These are phyloP conservation scores for Lysandra coridon DNA, from an alignment of 2,888 invertebrate genomes.

Conservation along the genomic window DNA sequence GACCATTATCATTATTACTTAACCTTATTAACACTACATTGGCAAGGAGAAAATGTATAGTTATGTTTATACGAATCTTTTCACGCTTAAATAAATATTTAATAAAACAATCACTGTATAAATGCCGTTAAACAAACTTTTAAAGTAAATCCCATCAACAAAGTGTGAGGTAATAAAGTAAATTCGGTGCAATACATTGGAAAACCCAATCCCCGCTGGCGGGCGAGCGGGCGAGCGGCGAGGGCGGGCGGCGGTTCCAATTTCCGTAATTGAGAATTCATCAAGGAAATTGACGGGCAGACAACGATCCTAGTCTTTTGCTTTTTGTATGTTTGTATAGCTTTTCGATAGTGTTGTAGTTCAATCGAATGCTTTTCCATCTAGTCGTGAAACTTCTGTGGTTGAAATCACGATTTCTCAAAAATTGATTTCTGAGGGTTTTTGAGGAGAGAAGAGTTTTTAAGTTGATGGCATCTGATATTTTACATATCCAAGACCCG, in stretches of 20 bases:
- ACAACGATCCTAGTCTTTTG: constrained; percentile 58
- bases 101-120: not conserved
- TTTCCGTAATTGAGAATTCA: constrained; percentile 77
- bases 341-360: constrained; percentile 22
- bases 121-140: not conserved
- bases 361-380: constrained; percentile 30
- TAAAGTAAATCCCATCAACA: constrained; percentile 36
- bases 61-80: not conserved
- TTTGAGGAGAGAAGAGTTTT: not conserved
- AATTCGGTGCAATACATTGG: constrained; percentile 32
- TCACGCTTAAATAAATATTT: not conserved
- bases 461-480: not conserved
- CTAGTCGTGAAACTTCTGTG: not conserved
- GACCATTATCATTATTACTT: too few relatives aligned
- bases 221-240: constrained; percentile 44
- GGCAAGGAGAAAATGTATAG: not conserved
- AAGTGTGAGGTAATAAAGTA: constrained; percentile 30
- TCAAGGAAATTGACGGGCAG: constrained; percentile 75
- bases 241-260: constrained; percentile 54
- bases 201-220: constrained; percentile 40
- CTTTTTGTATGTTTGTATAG: constrained; percentile 45
- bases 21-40: too few relatives aligned
- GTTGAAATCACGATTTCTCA: not conserved
- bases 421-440: not conserved
- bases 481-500: not conserved